phyloP scores from a whole-genome alignment of 2,888 invertebrate genomes.

The Trichogramma evanescens region DNA sequence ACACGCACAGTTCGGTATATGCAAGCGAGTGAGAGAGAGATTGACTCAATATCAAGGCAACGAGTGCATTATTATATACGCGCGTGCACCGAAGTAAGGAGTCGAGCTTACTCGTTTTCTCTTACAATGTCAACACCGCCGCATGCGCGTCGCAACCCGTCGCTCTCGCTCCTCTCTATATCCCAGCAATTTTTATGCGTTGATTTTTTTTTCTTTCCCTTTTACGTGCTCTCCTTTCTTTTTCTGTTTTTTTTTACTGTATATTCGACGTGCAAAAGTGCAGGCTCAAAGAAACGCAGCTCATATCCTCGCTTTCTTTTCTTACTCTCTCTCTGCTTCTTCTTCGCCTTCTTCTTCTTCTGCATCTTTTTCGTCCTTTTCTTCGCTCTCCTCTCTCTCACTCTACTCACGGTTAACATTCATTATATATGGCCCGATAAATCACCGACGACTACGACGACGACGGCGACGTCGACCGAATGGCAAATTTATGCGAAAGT shows the following conservation, averaged over 20 bases:
- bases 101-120: too few species aligned
- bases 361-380: neutral
- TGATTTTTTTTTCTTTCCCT: conserved; percentile 9
- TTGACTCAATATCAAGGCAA: too few species aligned
- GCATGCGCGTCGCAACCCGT: conserved; percentile 7
- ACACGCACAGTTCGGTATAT: too few species aligned
- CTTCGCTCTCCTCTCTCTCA: conserved; percentile 4
- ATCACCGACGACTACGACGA: conserved; percentile 25
- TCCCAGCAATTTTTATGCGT: conserved; percentile 5
- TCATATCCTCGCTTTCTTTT: conserved; percentile 5
- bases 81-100: too few species aligned
- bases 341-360: conserved; percentile 13
- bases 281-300: neutral
- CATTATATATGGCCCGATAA: conserved; percentile 34
- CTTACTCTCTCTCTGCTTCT: conserved; percentile 16
- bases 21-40: too few species aligned
- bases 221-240: neutral
- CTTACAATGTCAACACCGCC: neutral
- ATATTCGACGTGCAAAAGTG: too few species aligned
- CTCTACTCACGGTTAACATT: conserved; percentile 30
- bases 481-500: conserved; percentile 41
- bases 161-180: conserved; percentile 15
- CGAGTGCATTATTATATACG: too few species aligned
- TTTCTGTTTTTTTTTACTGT: conserved; percentile 10
- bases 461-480: conserved; percentile 26